Evolutionary conservation across 2,888 invertebrate species (phyloP), one percentile per base, ranked within the genome.

Genomic region (Platerodrilus igneus): DNA sequence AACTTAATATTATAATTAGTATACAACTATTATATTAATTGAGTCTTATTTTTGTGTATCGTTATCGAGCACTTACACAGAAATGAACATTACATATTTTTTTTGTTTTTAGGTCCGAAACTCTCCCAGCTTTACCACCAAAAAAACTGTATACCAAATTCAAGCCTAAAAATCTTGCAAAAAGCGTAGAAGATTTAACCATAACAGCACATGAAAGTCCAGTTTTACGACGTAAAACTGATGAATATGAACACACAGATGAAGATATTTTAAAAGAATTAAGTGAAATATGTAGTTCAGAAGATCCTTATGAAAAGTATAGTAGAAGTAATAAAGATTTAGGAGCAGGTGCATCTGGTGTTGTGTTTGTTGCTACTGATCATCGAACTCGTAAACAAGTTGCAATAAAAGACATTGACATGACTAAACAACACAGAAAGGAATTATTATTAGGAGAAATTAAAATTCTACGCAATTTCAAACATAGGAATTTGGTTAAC

Each of bases 391-490:
- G 77, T 36, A 75, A 82, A 16, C 79, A 81, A 62, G 95, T 97
- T 4, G 97, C 97, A 17, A 87, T 97, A 51, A 97, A 97, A 70
- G 90, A 92, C 58, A 97, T 97, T 67, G 92, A 96, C 66, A 77
- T 97, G 63, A 80, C 85, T 20, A 91, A 91, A 65, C 97, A 99
- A 67, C 87, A 90, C 34, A 89, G 94, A 61, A 96, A 96, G 68
- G 94, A 96, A 69, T 76, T 96, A 59, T 88, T 97, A 62, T 76
- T 96, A 50, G 95, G 91, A 31, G 97, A 97, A 75, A 93, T 97
- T 51, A 82, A 84, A 58, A 89, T 94, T 8, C 77, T 94, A 63
- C 88, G 88, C 62, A 86, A 86, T 58, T 91, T 94, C 64, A 83
- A 86, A 58, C 96, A 97, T 68, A 86, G 86, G 59, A 96, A 95